Percentiles rank a stretch among this genome's conserved stretches.
These are phyloP conservation scores for Threskiornis aethiopicus DNA, from an alignment of 2,797 vertebrate genomes.

Conservation along the genomic window DNA sequence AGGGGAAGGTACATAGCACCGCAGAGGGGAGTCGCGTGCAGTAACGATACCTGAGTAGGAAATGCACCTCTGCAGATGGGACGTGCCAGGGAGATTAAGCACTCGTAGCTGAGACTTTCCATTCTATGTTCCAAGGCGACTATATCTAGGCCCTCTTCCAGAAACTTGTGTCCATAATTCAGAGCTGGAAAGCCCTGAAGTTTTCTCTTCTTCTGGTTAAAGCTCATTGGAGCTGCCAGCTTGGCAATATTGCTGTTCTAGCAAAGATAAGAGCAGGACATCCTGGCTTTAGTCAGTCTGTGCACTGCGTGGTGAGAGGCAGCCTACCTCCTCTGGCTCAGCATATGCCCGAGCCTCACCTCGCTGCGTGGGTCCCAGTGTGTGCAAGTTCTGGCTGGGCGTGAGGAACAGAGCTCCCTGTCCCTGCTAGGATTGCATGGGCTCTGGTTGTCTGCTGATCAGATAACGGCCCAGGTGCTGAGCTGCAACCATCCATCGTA, in stretches of 20 bases:
- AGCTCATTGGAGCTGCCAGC: neutral
- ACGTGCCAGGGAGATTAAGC: neutral
- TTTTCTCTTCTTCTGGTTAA: neutral
- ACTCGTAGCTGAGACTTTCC: neutral
- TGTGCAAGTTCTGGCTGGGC: neutral
- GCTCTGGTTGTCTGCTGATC: neutral
- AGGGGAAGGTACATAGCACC: neutral
- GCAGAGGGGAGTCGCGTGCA: accelerated
- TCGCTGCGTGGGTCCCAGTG: accelerated
- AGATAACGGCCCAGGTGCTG: neutral
- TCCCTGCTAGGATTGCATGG: neutral
- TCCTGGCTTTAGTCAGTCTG: neutral
- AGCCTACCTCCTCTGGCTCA: neutral
- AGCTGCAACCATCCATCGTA: neutral
- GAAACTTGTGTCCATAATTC: neutral
- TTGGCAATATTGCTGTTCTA: neutral
- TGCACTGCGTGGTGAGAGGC: neutral
- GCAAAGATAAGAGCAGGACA: neutral
- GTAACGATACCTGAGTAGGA: neutral
- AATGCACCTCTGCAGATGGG: neutral
- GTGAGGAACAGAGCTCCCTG: neutral
- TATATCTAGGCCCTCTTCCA: neutral
- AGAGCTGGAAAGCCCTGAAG: neutral
- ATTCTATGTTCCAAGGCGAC: neutral
- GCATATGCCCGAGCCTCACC: accelerated